Base-by-base conservation (phyloP, 2,888 invertebrate genomes). In the Osmoderma eremita region DNA sequence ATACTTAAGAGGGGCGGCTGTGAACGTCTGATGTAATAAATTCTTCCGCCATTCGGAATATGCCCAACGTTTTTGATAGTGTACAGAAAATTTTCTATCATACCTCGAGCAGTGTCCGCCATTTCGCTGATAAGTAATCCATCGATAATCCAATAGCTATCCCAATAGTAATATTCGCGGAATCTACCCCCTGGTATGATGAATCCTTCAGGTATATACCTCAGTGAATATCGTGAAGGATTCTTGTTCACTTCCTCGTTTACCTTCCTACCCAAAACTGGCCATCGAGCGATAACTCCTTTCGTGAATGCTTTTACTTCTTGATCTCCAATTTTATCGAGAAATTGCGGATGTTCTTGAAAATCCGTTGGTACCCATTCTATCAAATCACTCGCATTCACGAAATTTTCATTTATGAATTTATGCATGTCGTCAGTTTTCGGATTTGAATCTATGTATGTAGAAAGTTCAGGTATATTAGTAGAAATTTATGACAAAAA, bases 71-170 rank as follows among this genome's bases (percentile, higher is more conserved):
- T 85, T 17, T 88, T 84, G 0, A 94, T 86, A 62, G 94, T 80
- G 67, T 86, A 84, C 1, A 92, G 83, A 70, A 94, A 88, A 79
- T 95, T 95, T 70, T 88, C 86, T 18, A 95, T 84, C 86, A 94
- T 91, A 48, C 68, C 92, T 78, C 83, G 83, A 0, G 86, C 91
- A 0, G 93, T 93, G 1, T 84, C 81, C 3, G 84, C 77, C 94
- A 94, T 94, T 69, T 89, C 91, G 68, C 91, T 91, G 5, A 90
- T 83, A 0, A 95, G 82, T 2, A 95, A 83, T 0, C 94, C 94
- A 77, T 91, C 89, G 41, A 94, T 85, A 58, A 93, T 91, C 94
- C 94, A 95, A 79, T 91, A 95, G 0, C 93, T 89, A 77, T 95
- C 95, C 94, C 94, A 94, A 78, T 94, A 94, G 79, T 93, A 94